These are phyloP conservation scores for Thamnophis sirtalis DNA, from an alignment of 2,113 vertebrate species.

Conservation along the genomic window DNA sequence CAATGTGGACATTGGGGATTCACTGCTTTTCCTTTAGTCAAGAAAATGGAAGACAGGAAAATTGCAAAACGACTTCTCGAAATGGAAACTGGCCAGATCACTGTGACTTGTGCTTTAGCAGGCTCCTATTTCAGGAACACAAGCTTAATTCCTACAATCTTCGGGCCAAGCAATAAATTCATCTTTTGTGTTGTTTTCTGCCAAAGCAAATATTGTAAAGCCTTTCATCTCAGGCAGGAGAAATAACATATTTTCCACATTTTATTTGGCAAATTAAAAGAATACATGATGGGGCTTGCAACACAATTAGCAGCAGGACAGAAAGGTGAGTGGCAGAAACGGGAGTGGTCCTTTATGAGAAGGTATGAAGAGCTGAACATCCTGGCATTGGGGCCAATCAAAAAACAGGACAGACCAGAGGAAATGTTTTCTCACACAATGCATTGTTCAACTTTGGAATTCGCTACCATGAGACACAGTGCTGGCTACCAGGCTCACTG, in stretches of 20 bases:
- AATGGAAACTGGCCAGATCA: background rate
- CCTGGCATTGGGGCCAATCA: background rate
- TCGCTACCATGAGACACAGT: background rate
- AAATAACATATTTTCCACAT: background rate
- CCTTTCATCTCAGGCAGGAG: background rate
- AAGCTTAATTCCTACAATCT: background rate
- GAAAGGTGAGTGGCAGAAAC: background rate
- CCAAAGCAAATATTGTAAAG: background rate
- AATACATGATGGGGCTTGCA: background rate
- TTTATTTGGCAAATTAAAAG: background rate
- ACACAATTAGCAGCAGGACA: background rate
- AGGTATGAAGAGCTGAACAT: background rate
- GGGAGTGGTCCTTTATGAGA: background rate
- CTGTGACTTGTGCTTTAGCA: background rate
- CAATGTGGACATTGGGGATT: background rate
- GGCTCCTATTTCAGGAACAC: background rate
- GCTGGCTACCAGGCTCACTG: background rate
- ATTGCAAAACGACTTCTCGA: background rate
- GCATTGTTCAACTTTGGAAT: background rate
- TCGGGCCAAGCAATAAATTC: conserved; percentile 4
- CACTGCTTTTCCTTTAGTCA: background rate
- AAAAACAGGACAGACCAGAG: background rate
- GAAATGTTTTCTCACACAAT: background rate
- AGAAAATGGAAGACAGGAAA: background rate
- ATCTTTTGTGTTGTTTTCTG: background rate